Base-by-base conservation (phyloP, 2,797 vertebrate genomes). In the Syngnathus rostellatus region DNA sequence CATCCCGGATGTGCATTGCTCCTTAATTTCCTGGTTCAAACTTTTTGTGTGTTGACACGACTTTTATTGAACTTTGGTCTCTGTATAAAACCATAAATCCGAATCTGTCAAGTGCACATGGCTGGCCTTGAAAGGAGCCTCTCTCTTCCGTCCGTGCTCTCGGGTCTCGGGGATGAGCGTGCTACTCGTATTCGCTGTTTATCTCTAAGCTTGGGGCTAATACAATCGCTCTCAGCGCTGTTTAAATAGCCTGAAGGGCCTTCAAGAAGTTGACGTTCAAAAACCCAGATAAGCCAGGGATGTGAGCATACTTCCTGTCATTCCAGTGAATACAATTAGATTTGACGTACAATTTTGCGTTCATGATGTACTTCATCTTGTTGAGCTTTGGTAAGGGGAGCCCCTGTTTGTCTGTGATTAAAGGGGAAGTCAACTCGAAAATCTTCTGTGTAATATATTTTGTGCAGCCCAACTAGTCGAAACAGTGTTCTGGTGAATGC, bases 201-300 rank as follows among this genome's bases (percentile, higher is more conserved):
- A 78, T 82, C 81, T 77, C 66, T 21, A 67, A 69, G 62, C 64
- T 66, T 25, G 16, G 79, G 79, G 83, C 66, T 72, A 76, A 79
- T 79, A 74, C 40, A 62, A 66, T 66, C 46, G 38, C 80, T 72
- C 76, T 84, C 67, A 72, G 65, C 58, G 21, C 62, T 86, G 83
- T 87, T 86, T 87, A 81, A 85, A 84, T 71, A 78, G 69, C 72
- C 79, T 76, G 68, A 83, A 86, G 83, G 69, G 68, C 77, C 75
- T 70, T 62, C 11, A 66, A 83, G 69, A 19, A 68, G 71, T 60
- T 70, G 80, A 81, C 72, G 71, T 81, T 63, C 73, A 58, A 79
- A 80, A 67, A 75, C 64, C 64, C 68, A 63, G 57, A 67, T 74
- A 57, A 55, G 51, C 38, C 11, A 12, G 41, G 41, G 37, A 11